Base-by-base conservation (phyloP, 2,113 vertebrate genomes). In the Malurus cyaneus region DNA sequence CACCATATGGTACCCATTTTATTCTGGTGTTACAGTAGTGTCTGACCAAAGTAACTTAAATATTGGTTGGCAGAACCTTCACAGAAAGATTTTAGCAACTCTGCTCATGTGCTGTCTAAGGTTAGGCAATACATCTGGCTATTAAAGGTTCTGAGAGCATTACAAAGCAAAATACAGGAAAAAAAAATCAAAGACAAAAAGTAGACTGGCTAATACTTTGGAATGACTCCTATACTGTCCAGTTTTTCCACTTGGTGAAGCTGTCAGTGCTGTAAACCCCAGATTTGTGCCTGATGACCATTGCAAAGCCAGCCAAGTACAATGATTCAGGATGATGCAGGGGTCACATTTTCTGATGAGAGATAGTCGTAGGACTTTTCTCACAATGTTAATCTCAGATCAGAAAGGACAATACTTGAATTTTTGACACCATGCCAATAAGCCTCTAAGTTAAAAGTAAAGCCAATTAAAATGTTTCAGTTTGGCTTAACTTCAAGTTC, bases 1-100 rank as follows among this genome's bases (percentile, higher is more conserved):
- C 39, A 96, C 53, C 78, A 71, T 67, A 86, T 89, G 95, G 39
- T 73, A 96, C 69, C 64, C 49, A 83, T 88, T 96, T 84, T 92
- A 88, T 91, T 89, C 92, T 88, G 53, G 56, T 94, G 87, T 70
- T 94, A 84, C 19, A 91, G 78, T 70, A 95, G 62, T 72, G 84
- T 82, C 86, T 96, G 36, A 62, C 34, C 28, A 56, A 67, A 85
- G 17, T 60, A 86, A 79, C 56, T 86, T 81, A 86, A 85, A 86
- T 87, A 60, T 69, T 61, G 70, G 18, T 67, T 92, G 18, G 24
- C 78, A 80, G 62, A 80, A 89, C 32, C 42, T 73, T 84, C 29
- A 66, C 14, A 73, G 19, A 84, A 80, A 81, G 36, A 54, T 91
- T 84, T 94, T 85, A 93, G 47, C 60, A 81, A 49, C 29, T 8